Evolutionary conservation across 2,888 invertebrate genomes (phyloP), one percentile per base, ranked within the genome.

Genomic region (Leptogaster cylindrica): DNA sequence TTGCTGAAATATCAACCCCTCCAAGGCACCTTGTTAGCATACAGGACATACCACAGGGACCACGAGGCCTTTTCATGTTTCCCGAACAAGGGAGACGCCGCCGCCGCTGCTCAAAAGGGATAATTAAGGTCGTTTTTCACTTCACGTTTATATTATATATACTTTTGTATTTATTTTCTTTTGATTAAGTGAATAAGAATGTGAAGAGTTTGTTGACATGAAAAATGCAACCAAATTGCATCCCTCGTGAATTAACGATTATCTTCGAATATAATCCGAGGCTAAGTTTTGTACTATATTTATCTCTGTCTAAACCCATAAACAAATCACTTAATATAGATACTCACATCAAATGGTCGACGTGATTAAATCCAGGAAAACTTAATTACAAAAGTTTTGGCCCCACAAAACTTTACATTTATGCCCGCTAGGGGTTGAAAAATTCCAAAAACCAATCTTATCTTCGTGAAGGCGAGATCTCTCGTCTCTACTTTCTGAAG

Each of bases 71-170:
- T 55, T 55, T 55, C 36, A 55, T 20, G 36, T 55, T 36, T 33
- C n/a, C 23, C 55, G 55, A 36, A 39, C 39, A 36, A 55, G 39
- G 36, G 55, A 55, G 36, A 10, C 55, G 23, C n/a, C n/a, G n/a
- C n/a, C n/a, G n/a, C n/a, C n/a, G n/a, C n/a, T n/a, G n/a, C 36
- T 36, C 55, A 36, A 55, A 55, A 55, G 55, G 55, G 55, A 55
- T 55, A 55, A 55, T 55, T 55, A 55, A 55, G 55, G 55, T 55
- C 39, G 55, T 39, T 55, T 55, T 55, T 55, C 55, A 39, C 55
- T 55, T 55, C 39, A 36, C 55, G 39, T n/a, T n/a, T n/a, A n/a
- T n/a, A n/a, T n/a, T n/a, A n/a, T n/a, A n/a, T n/a, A n/a, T n/a
- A n/a, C n/a, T n/a, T n/a, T n/a, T n/a, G n/a, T n/a, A n/a, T n/a